Conservation (phyloP, 2,888 invertebrate species). For the Diploptera punctata region DNA sequence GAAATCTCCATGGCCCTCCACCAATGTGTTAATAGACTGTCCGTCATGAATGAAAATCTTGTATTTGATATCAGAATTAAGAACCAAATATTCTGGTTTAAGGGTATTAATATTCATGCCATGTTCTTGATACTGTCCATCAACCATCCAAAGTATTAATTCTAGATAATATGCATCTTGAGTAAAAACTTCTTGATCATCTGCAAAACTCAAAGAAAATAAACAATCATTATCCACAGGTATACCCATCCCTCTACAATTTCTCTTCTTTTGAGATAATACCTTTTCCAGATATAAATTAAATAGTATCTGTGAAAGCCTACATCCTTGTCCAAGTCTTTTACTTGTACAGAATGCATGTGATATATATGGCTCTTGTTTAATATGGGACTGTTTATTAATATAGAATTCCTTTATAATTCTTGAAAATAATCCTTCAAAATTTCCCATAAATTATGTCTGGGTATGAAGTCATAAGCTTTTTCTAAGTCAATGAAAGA, state of each 20-base stretch:
- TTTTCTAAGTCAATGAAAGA: too few relatives aligned
- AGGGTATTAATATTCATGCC: neutral
- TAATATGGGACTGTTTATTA: too few relatives aligned
- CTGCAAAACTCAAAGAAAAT: neutral
- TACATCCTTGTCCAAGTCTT: neutral
- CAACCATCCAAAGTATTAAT: neutral
- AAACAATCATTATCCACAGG: neutral
- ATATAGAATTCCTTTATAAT: too few relatives aligned
- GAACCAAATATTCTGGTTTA: neutral
- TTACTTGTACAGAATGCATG: too few relatives aligned
- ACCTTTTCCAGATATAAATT: neutral
- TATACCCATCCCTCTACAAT: neutral
- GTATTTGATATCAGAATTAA: too few relatives aligned
- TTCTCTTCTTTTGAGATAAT: neutral
- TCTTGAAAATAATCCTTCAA: too few relatives aligned
- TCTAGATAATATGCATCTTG: neutral
- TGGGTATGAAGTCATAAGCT: too few relatives aligned
- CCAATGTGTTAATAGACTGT: too few relatives aligned
- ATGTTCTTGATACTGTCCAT: neutral
- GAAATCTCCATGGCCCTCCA: too few relatives aligned
- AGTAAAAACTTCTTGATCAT: neutral
- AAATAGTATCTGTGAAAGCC: neutral
- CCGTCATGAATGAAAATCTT: too few relatives aligned
- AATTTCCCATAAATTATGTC: too few relatives aligned
- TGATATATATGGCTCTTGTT: too few relatives aligned